These are phyloP conservation scores for Sylvilagus bachmani DNA, from an alignment of 2,113 vertebrate species.

Conservation along the genomic window DNA sequence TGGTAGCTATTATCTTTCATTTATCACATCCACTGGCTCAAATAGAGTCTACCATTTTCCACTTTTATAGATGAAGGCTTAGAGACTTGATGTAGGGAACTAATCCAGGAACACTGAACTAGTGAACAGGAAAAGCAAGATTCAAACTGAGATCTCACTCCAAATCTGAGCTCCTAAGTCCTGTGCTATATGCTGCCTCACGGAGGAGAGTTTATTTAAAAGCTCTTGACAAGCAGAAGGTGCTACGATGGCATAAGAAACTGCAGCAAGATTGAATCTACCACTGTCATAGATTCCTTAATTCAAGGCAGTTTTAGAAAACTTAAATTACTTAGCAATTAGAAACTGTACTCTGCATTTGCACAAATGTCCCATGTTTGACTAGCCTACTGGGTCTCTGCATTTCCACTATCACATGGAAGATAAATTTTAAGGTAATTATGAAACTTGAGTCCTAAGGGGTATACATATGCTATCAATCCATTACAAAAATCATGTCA, in stretches of 20 bases:
- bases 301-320: background rate
- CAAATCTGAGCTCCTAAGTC: background rate
- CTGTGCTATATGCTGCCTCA: background rate
- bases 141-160: background rate
- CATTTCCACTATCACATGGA: background rate
- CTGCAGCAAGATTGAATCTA: background rate
- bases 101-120: background rate
- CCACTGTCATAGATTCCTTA: background rate
- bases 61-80: background rate
- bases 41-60: background rate
- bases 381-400: background rate
- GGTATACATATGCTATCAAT: background rate
- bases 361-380: background rate
- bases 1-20: background rate
- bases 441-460: background rate
- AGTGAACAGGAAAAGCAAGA: background rate
- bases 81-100: background rate
- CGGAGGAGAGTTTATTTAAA: background rate
- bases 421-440: background rate
- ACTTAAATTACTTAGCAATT: background rate
- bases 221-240: background rate
- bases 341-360: background rate
- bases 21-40: background rate
- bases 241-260: background rate
- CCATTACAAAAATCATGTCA: constrained; percentile 15